Base-by-base conservation (phyloP, 1,140 invertebrate genomes). In the Mactra quadrangularis region DNA sequence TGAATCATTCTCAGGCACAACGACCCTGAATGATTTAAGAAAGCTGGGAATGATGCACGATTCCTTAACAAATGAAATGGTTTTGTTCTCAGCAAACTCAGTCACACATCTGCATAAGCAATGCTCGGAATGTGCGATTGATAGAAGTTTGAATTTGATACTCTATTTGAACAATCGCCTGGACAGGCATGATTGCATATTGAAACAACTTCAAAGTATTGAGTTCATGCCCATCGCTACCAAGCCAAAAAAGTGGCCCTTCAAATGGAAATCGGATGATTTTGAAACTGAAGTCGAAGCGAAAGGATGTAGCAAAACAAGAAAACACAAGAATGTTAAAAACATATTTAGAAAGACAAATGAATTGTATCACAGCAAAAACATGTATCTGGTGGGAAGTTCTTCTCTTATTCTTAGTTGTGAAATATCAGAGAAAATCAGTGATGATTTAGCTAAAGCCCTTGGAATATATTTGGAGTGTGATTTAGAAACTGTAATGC, bases 211-310 rank as follows among this genome's bases (percentile, higher is more conserved):
- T 22, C 35, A 50, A 17, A 15, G 53, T 15, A 70, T 72, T 17
- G 27, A n/a, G 55, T 86, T 87, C 64, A 45, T 86, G 17, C 82
- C 83, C 25, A 78, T 83, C 13, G 45, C 71, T 15, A n/a, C 27
- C 15, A 76, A 70, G 53, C 86, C 86, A 41, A 4, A 38, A 0
- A 52, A 60, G 9, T 87, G 86, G 86, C 27, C 31, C 6, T 82
- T 82, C 47, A 55, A 59, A 3, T 87, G 86, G 86, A 59, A 76
- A 17, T 57, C 70, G 4, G 70, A 72, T 19, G 55, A n/a, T 68
- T 68, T 50, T 31, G 38, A 27, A 7, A 3, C 47, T 47, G 47
- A n/a, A 6, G 3, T n/a, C 15, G 7, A 47, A 68, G 25, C 47
- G 45, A 31, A 31, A 41, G 11, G 31, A 68, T 22, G 13, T 45